phyloP scores from a whole-genome alignment of 1,140 invertebrate genomes.

The Bombus confusus region DNA sequence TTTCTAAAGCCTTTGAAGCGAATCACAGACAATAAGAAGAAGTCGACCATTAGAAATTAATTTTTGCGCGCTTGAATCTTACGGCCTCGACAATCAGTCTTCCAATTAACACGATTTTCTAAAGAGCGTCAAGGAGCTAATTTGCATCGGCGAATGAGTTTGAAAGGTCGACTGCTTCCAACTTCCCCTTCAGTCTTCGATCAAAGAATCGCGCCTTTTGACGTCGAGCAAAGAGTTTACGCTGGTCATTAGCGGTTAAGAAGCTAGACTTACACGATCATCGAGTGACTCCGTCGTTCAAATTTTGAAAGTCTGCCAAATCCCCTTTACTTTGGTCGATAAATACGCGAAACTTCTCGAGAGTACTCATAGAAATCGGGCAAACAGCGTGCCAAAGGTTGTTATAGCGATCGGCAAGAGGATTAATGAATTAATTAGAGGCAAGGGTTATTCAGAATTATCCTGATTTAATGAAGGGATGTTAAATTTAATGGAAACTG shows the following conservation, averaged over 20 bases:
- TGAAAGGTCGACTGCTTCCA: not conserved
- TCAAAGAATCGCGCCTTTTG: not conserved
- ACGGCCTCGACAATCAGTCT: not conserved
- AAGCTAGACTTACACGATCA: slow-evolving; percentile 25
- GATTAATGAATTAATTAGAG: not conserved
- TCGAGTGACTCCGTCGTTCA: not conserved
- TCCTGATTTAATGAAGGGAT: slow-evolving; percentile 18
- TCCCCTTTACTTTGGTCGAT: not conserved
- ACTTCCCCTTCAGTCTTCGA: no score
- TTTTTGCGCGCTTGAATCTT: slow-evolving; percentile 1
- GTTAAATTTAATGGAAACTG: not conserved
- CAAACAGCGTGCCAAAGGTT: slow-evolving; percentile 15
- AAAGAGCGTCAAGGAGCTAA: not conserved
- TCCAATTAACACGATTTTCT: slow-evolving; percentile 25
- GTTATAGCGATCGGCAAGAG: slow-evolving; percentile 6
- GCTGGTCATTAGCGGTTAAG: slow-evolving; percentile 36
- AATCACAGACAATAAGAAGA: slow-evolving; percentile 12
- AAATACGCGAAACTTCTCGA: slow-evolving; percentile 37
- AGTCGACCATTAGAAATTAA: slow-evolving; percentile 36
- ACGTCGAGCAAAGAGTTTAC: not conserved
- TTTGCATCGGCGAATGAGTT: slow-evolving; percentile 6
- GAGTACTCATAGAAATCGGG: not conserved
- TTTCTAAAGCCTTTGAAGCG: not conserved
- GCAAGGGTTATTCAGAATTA: not conserved
- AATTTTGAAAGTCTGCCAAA: slow-evolving; percentile 38